Evolutionary conservation across 2,888 invertebrate species (phyloP).

Genomic region (Ptycholaimellus sp.): DNA sequence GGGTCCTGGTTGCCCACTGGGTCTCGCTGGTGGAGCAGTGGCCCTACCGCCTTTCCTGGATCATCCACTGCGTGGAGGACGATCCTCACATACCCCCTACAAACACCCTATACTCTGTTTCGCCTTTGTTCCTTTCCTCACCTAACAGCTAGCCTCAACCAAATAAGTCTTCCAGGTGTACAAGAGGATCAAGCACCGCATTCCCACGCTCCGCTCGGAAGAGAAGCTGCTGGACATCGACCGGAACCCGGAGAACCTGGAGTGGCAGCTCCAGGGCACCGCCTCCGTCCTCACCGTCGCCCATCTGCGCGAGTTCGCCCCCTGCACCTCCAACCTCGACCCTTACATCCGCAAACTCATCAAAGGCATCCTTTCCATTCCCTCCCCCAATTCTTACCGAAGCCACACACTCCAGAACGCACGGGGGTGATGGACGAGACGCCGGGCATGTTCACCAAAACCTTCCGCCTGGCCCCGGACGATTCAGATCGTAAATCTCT

Average conservation of each 20-base stretch:
- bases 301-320: slow-evolving; percentile 63
- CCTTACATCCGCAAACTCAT: slow-evolving; percentile 89
- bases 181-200: slow-evolving; percentile 37
- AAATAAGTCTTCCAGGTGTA: neutral
- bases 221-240: slow-evolving; percentile 71
- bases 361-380: slow-evolving; percentile 54
- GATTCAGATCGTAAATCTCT: no score
- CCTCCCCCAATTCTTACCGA: neutral
- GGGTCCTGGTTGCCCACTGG: slow-evolving; percentile 93
- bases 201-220: slow-evolving; percentile 58
- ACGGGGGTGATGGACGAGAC: no score
- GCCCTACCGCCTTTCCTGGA: slow-evolving; percentile 91
- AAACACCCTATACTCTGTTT: no score
- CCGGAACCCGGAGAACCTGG: slow-evolving; percentile 74
- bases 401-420: no score
- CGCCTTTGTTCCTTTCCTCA: no score
- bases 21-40: slow-evolving; percentile 95
- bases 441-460: no score
- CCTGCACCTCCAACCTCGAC: slow-evolving; percentile 91
- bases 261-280: slow-evolving; percentile 25
- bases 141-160: neutral
- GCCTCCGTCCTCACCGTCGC: slow-evolving; percentile 29
- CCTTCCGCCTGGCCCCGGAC: no score
- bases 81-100: neutral
- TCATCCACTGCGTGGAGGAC: slow-evolving; percentile 73